Percentiles rank a stretch among this genome's conserved stretches.
These are phyloP conservation scores for Arenaria interpres DNA, from an alignment of 2,113 vertebrate species.

Conservation along the genomic window DNA sequence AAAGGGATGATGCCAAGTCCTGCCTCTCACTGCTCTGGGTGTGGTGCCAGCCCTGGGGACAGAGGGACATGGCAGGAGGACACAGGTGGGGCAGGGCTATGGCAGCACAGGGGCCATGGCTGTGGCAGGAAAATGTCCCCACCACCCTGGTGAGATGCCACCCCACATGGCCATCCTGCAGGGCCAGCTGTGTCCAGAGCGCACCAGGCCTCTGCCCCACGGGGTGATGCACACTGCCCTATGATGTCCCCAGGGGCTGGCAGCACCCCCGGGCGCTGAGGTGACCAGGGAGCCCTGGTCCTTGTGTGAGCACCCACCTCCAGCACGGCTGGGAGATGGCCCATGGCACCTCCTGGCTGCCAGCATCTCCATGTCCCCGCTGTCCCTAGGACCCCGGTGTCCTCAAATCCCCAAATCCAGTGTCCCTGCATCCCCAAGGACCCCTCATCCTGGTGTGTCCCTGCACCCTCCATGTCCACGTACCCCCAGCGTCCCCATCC, in stretches of 20 bases:
- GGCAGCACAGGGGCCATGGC: fast-evolving
- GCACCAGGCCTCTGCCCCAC: not conserved
- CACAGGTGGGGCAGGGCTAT: not conserved
- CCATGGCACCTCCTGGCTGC: fast-evolving
- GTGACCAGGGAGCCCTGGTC: not conserved
- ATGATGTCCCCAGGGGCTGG: not conserved
- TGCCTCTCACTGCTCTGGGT: not conserved
- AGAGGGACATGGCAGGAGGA: not conserved
- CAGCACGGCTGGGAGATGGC: fast-evolving
- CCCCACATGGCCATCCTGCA: not conserved
- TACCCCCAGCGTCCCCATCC: not conserved
- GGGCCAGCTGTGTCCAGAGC: not conserved
- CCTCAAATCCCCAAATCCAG: not conserved
- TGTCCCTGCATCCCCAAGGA: not conserved
- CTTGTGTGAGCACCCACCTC: not conserved
- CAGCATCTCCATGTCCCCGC: not conserved
- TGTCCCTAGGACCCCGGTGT: not conserved
- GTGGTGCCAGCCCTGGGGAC: not conserved
- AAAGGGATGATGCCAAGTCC: not conserved
- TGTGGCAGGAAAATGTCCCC: not conserved
- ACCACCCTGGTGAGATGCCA: not conserved
- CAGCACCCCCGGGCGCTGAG: not conserved
- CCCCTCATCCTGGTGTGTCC: too few relatives aligned
- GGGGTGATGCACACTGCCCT: not conserved
- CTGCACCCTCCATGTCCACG: not conserved